These are phyloP conservation scores for Pachydiplax longipennis DNA, from an alignment of 2,888 invertebrate genomes.

Conservation along the genomic window DNA sequence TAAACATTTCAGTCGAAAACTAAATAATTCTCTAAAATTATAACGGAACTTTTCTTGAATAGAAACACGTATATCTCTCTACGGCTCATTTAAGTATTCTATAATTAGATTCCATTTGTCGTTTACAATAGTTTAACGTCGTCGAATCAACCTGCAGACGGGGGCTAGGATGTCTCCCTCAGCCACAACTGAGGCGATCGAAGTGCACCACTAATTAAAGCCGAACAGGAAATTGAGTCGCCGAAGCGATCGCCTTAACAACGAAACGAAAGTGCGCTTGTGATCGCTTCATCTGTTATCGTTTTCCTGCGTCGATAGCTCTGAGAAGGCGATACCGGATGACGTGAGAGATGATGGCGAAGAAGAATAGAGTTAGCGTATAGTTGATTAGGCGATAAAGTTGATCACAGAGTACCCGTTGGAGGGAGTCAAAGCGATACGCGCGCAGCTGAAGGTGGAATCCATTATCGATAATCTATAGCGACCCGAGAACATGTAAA, in stretches of 20 bases:
- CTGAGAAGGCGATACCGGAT: background rate
- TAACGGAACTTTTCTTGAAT: no score
- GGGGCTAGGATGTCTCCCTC: no score
- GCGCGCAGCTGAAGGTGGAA: background rate
- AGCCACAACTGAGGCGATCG: no score
- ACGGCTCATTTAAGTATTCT: no score
- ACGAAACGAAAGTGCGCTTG: background rate
- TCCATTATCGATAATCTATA: constrained; percentile 43
- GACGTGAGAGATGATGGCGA: background rate
- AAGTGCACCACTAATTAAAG: background rate
- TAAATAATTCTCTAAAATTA: no score
- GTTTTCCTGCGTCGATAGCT: background rate
- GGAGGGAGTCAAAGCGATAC: constrained; percentile 17
- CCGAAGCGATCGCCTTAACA: background rate
- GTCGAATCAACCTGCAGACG: no score
- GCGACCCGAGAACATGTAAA: constrained; percentile 28
- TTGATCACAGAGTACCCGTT: background rate
- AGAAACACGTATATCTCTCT: no score
- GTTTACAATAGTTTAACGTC: no score
- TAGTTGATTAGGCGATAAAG: constrained; percentile 23
- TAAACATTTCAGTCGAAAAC: no score
- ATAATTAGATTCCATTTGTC: no score
- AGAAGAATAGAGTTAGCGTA: background rate
- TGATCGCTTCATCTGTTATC: background rate
- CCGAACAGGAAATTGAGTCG: background rate